These are phyloP conservation scores for zebrafish (Danio rerio) DNA, from an alignment of 2,113 vertebrate genomes.

Conservation along the genomic window GRCz12tu NC_133189.1:48625001-48625500, in stretches of 20 bases:
- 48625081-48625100: conserved; percentile 55
- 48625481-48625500: neutral
- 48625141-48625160: conserved; percentile 69
- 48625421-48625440: neutral
- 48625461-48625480: neutral
- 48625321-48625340: conserved; percentile 2
- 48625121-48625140: conserved; percentile 61
- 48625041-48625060: neutral
- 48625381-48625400: conserved; percentile 26
- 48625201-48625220: conserved; percentile 50
- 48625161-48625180: conserved; percentile 36
- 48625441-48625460: neutral
- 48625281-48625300: conserved; percentile 42
- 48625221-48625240: conserved; percentile 49
- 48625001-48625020: neutral
- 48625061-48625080: conserved; percentile 36
- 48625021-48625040: neutral
- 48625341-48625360: conserved; percentile 10
- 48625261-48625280: conserved; percentile 52
- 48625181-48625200: conserved; percentile 53
- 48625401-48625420: conserved; percentile 22
- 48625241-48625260: conserved; percentile 47
- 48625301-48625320: conserved; percentile 33
- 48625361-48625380: conserved; percentile 19
- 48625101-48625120: conserved; percentile 67